Conservation (phyloP, 2,113 vertebrate genomes). For the Oenanthe melanoleuca region DNA sequence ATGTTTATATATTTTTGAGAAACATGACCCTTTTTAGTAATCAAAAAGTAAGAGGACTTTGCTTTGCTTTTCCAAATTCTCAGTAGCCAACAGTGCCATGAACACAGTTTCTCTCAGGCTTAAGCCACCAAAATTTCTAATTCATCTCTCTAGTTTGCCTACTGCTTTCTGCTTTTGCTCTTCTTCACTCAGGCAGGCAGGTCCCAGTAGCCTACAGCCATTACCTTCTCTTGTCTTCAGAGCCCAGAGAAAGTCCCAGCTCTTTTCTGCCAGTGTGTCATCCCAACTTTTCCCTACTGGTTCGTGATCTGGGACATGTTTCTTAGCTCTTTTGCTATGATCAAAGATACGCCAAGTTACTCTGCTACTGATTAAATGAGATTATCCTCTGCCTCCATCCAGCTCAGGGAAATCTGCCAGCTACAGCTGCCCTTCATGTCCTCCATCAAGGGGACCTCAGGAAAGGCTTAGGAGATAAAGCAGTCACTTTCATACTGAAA, state of each 20-base stretch:
- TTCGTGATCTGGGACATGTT: not conserved
- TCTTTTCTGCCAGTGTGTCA: not conserved
- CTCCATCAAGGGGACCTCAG: not conserved
- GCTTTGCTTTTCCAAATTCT: not conserved
- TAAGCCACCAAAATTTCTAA: not conserved
- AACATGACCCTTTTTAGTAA: not conserved
- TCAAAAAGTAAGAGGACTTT: not conserved
- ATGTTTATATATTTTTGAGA: not conserved
- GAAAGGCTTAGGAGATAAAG: not conserved
- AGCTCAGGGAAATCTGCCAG: not conserved
- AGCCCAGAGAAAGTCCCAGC: not conserved
- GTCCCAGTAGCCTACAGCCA: not conserved
- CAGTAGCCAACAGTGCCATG: not conserved
- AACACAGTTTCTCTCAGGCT: not conserved
- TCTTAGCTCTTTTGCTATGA: not conserved
- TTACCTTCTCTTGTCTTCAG: not conserved
- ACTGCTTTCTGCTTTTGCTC: not conserved
- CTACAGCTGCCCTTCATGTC: not conserved
- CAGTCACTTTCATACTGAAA: not conserved
- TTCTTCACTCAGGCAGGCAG: not conserved
- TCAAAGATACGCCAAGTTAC: not conserved
- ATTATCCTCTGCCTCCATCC: not conserved
- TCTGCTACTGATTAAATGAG: not conserved
- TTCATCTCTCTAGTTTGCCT: not conserved
- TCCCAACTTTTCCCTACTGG: not conserved